Percentiles rank a stretch among this genome's conserved stretches.
Evolutionary conservation across 2,888 invertebrate genomes (phyloP).

Genomic region (Pimpla rufipes): DNA sequence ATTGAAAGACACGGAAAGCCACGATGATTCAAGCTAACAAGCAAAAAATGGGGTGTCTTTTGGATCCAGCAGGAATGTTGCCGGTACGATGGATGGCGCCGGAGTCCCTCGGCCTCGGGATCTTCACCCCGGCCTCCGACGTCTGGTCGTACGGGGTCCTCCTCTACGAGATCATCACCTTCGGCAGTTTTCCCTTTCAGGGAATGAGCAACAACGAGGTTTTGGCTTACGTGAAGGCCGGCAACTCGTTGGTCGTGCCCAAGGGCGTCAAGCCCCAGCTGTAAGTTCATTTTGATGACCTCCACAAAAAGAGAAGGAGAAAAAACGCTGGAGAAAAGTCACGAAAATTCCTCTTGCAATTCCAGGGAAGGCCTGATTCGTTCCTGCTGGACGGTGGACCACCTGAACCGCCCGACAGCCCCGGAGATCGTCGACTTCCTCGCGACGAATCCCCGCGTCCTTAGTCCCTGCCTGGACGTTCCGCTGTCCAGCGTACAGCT

Average conservation of each 20-base stretch:
- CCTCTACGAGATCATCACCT: slow-evolving; percentile 95
- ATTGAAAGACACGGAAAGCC: not conserved
- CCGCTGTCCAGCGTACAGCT: slow-evolving; percentile 91
- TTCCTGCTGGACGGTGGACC: slow-evolving; percentile 92
- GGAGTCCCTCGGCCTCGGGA: slow-evolving; percentile 93
- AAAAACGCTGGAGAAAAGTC: too few species aligned
- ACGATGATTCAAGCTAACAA: not conserved
- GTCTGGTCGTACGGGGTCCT: slow-evolving; percentile 96
- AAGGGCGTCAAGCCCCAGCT: slow-evolving; percentile 92
- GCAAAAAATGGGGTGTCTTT: not conserved
- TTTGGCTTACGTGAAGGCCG: slow-evolving; percentile 91
- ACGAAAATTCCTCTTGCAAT: too few species aligned
- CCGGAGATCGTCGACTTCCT: slow-evolving; percentile 93
- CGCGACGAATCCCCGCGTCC: slow-evolving; percentile 91
- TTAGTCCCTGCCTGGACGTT: slow-evolving; percentile 92
- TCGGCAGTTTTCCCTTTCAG: slow-evolving; percentile 96
- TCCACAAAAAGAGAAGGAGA: too few species aligned
- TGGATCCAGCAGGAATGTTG: slow-evolving; percentile 88
- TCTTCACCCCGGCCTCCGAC: slow-evolving; percentile 95
- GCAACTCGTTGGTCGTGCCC: slow-evolving; percentile 91
- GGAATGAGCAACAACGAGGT: slow-evolving; percentile 95
- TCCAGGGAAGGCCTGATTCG: slow-evolving; percentile 91
- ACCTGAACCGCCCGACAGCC: slow-evolving; percentile 91
- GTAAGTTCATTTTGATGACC: slow-evolving; percentile 88
- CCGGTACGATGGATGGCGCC: slow-evolving; percentile 98